Conservation (phyloP, 2,113 vertebrate species). For the Opisthocomus hoazin region DNA sequence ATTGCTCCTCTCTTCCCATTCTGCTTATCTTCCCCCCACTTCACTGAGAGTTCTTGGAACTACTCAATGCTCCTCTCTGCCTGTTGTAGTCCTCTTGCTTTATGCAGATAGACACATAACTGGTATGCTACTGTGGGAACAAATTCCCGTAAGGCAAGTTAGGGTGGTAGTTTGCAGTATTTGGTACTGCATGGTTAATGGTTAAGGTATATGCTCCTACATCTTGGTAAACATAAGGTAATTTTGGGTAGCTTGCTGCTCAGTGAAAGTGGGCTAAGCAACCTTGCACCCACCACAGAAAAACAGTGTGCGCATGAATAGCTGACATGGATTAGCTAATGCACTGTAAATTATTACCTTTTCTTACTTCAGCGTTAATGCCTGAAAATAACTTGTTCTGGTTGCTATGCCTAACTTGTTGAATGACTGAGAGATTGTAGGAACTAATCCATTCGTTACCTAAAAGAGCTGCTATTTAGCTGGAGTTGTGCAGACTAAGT, state of each 20-base stretch:
- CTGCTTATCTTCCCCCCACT: not conserved
- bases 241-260: not conserved
- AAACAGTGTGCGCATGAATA: not conserved
- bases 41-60: not conserved
- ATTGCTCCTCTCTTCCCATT: not conserved
- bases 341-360: not conserved
- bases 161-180: not conserved
- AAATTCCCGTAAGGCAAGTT: not conserved
- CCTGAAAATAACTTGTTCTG: constrained; percentile 8
- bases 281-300: not conserved
- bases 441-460: not conserved
- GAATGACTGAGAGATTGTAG: not conserved
- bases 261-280: not conserved
- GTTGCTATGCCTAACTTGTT: not conserved
- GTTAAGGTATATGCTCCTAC: not conserved
- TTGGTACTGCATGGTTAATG: not conserved
- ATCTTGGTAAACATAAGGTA: not conserved
- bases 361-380: not conserved
- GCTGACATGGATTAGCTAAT: not conserved
- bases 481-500: not conserved
- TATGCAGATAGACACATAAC: not conserved
- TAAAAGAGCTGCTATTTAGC: not conserved
- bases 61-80: not conserved
- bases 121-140: not conserved
- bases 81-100: not conserved